Evolutionary conservation across 2,888 invertebrate genomes (phyloP), one percentile per base, ranked within the genome.

Genomic region (Pomacea canaliculata): DNA sequence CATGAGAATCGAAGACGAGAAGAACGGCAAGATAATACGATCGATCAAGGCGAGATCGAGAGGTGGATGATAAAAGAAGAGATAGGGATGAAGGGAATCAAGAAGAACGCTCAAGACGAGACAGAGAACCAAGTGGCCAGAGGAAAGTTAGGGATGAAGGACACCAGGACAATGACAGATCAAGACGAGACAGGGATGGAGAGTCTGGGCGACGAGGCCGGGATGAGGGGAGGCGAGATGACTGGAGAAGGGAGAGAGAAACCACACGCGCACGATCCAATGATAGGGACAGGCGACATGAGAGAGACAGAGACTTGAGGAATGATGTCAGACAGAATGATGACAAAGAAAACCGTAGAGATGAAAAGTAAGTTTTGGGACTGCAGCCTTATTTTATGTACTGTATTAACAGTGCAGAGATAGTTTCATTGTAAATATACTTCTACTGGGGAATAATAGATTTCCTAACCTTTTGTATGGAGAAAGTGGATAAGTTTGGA

Each of bases 131-230:
- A 49, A 37, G 71, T n/a, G 23, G 59, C 23, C n/a, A 77, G 12
- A 27, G 63, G 51, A 74, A 63, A 71, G 56, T 62, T 16, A 71
- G 68, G 19, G 75, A 71, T 60, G 27, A 59, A 67, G 37, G 69
- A 62, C 51, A 73, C 18, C 65, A 73, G 66, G 72, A 67, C 37
- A 65, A 48, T n/a, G 46, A 63, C 37, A 66, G 69, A 9, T n/a
- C 66, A 60, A 59, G 73, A 56, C 63, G 70, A 18, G 79, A 78
- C 68, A 49, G 74, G 48, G 49, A 71, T 19, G 49, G 74, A 46
- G 76, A 72, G 65, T 60, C 19, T 19, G 56, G 70, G 63, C 49
- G 65, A 48, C 68, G 70, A 49, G 74, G 62, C 59, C 62, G 76
- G 19, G 65, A 69, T 46, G 73, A 73, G 68, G 71, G 78, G 18